Evolutionary conservation across 2,113 vertebrate species (phyloP), one percentile per base, ranked within the genome.

Genomic region (Ia io): DNA sequence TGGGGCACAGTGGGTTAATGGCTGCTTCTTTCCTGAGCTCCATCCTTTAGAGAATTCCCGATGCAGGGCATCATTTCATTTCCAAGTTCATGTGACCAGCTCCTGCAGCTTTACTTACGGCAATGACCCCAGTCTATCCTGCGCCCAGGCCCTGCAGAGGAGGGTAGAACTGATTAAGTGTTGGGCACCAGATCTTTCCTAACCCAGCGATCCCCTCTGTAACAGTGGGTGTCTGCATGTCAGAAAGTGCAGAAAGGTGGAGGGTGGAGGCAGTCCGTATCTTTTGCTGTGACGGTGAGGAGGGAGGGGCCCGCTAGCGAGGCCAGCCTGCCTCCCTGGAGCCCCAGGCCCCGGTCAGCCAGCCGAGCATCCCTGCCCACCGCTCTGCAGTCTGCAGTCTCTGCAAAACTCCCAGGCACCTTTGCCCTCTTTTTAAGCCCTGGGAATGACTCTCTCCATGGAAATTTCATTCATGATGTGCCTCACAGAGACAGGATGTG

Each of bases 401-500:
- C 78, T 73, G 7, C 23, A 44, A 90, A 95, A 16, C 30, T 61
- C 63, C 44, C 76, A 56, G 71, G 49, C 69, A 97, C 88, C 85
- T 97, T 96, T 97, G 82, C 67, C 80, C 96, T 96, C 40, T 53
- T 97, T 96, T 37, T 76, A 47, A 92, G 67, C 70, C 77, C 40
- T 76, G 51, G 61, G 23, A 65, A 63, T 49, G 56, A 91, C 30
- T 23, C 84, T 95, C 93, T 90, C 71, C 37, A 56, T 69, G 84
- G 84, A 88, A 92, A 97, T 88, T 65, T 37, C 90, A 74, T 47
- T 53, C 65, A 37, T 23, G 10, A 59, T 42, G 87, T 91, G 83
- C 78, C 83, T 94, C 51, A 69, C 53, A 49, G 82, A 40, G 73
- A 74, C 90, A 92, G 96, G 97, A 97, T 96, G 22, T 97, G 95